phyloP scores from a whole-genome alignment of 2,888 invertebrate genomes.

The Sesia apiformis region DNA sequence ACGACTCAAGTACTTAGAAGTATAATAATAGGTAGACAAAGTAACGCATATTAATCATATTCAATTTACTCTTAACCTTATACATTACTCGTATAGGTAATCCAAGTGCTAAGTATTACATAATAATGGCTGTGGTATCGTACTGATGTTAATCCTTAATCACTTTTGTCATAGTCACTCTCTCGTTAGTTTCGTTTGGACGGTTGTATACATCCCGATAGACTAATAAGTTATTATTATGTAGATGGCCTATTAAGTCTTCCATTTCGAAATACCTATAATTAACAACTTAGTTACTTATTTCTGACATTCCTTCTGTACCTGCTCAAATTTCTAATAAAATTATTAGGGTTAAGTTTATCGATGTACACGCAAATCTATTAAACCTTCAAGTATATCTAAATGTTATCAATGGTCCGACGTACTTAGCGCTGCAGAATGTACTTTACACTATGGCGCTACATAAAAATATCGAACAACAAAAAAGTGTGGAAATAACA shows the following conservation, averaged over 20 bases:
- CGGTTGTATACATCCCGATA: slow-evolving; percentile 36
- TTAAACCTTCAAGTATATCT: no score
- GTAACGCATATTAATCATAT: slow-evolving; percentile 28
- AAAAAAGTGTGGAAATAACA: no score
- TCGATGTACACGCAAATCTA: slow-evolving; percentile 5
- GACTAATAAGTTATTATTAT: slow-evolving; percentile 46
- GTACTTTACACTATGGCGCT: not conserved
- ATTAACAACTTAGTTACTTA: slow-evolving; percentile 36
- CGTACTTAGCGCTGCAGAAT: not conserved
- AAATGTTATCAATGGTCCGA: not conserved
- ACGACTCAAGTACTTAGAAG: slow-evolving; percentile 19
- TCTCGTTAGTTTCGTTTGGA: slow-evolving; percentile 34
- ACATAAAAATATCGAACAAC: no score
- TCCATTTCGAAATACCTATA: slow-evolving; percentile 58
- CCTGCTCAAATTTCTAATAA: slow-evolving; percentile 48
- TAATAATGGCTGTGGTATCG: slow-evolving; percentile 71
- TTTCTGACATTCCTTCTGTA: slow-evolving; percentile 42
- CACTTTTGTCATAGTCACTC: slow-evolving; percentile 39
- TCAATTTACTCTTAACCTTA: slow-evolving; percentile 30
- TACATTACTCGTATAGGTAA: slow-evolving; percentile 24
- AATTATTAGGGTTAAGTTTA: slow-evolving; percentile 15
- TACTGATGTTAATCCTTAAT: slow-evolving; percentile 63
- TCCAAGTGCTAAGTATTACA: slow-evolving; percentile 64
- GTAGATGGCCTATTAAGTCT: slow-evolving; percentile 57
- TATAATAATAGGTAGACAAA: slow-evolving; percentile 21